These are phyloP conservation scores for Dorcus hopei DNA, from an alignment of 2,888 invertebrate species.

Conservation along the genomic window DNA sequence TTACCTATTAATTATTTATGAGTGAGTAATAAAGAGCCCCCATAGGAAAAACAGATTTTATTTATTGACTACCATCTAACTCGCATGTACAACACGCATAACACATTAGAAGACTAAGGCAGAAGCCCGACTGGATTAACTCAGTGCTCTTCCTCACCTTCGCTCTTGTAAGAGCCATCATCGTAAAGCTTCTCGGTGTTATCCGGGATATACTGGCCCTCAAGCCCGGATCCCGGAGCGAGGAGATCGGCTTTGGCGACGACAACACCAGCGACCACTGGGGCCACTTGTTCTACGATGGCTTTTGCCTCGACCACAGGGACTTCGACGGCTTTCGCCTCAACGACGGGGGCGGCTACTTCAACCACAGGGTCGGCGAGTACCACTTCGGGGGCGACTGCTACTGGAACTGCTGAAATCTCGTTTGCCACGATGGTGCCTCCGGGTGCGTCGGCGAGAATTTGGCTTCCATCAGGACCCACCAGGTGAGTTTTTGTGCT, in stretches of 20 bases:
- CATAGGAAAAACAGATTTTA: too few species aligned
- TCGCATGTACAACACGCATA: slow-evolving; percentile 1
- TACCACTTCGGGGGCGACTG: slow-evolving; percentile 3
- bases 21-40: too few species aligned
- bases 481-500: slow-evolving; percentile 21
- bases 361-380: slow-evolving; percentile 12
- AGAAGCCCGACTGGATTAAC: not conserved
- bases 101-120: not conserved
- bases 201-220: slow-evolving; percentile 33
- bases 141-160: slow-evolving; percentile 7
- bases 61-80: too few species aligned
- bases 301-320: slow-evolving; percentile 8
- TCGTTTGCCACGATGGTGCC: slow-evolving; percentile 14
- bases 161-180: slow-evolving; percentile 40
- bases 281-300: slow-evolving; percentile 12
- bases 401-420: slow-evolving; percentile 8
- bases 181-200: slow-evolving; percentile 37
- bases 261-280: slow-evolving; percentile 23
- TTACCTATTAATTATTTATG: too few species aligned
- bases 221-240: slow-evolving; percentile 30
- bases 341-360: slow-evolving; percentile 3
- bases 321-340: not conserved
- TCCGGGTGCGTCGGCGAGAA: slow-evolving; percentile 21
- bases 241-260: slow-evolving; percentile 12
- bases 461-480: slow-evolving; percentile 23